Evolutionary conservation across 2,113 vertebrate genomes (phyloP).

Genomic region (Gymnobelideus leadbeateri): DNA sequence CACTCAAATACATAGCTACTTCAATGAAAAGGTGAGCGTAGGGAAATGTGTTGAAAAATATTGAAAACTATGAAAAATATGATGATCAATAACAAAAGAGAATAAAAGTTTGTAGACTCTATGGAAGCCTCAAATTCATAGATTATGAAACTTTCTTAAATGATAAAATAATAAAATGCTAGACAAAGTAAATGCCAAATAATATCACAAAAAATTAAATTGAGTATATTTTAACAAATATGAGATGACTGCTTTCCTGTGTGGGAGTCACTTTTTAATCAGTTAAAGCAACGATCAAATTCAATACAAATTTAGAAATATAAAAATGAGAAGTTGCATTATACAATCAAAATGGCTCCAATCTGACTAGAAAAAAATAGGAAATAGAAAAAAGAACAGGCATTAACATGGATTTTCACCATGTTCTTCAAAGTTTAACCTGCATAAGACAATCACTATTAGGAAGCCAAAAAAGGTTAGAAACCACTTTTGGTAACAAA

Average conservation of each 20-base stretch:
- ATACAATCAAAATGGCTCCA: not conserved
- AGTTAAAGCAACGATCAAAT: not conserved
- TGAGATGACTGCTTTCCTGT: not conserved
- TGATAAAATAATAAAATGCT: not conserved
- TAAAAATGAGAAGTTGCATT: not conserved
- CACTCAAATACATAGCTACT: not conserved
- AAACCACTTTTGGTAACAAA: not conserved
- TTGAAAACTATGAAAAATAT: no score
- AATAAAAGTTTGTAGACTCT: not conserved
- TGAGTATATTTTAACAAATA: not conserved
- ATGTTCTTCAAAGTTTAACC: not conserved
- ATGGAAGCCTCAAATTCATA: not conserved
- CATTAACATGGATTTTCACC: not conserved
- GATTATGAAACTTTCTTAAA: not conserved
- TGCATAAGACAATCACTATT: not conserved
- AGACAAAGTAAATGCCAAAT: not conserved
- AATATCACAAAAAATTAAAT: not conserved
- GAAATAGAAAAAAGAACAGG: not conserved
- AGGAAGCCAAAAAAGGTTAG: not conserved
- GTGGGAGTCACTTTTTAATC: not conserved
- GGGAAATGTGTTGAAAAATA: no score
- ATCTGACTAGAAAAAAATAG: not conserved
- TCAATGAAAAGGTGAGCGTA: no score
- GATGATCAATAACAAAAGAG: not conserved
- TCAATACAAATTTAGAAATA: not conserved